phyloP scores from a whole-genome alignment of 1,140 invertebrate species.

The Drosophila lacteicornis region DNA sequence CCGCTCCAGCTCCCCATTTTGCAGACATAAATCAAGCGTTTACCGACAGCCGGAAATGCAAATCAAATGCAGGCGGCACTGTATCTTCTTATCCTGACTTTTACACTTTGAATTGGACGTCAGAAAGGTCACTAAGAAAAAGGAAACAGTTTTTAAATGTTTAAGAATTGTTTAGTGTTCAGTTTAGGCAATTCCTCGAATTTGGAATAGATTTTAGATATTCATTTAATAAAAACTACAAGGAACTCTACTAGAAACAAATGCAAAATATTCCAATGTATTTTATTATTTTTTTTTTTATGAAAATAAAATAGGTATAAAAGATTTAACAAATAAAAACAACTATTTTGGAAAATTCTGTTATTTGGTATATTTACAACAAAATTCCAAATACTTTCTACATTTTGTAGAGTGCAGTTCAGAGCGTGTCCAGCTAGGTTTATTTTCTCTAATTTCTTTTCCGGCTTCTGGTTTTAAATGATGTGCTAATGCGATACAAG shows the following conservation, averaged over 20 bases:
- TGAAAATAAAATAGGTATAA: too few species aligned
- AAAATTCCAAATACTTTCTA: conserved; percentile 44
- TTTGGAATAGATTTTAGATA: too few species aligned
- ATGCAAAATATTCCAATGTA: too few species aligned
- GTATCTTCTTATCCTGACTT: conserved; percentile 1
- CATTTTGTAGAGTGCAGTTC: conserved; percentile 16
- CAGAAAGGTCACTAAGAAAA: neutral
- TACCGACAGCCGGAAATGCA: conserved; percentile 70
- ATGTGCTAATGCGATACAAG: conserved; percentile 69
- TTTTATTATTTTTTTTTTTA: too few species aligned
- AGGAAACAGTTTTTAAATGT: neutral
- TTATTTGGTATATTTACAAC: neutral
- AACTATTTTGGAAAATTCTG: too few species aligned
- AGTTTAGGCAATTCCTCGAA: too few species aligned
- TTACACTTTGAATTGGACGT: neutral
- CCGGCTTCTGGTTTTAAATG: conserved; percentile 43
- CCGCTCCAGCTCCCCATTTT: neutral
- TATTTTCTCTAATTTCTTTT: conserved; percentile 26
- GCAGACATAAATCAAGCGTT: conserved; percentile 65
- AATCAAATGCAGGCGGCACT: conserved; percentile 54
- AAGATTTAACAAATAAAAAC: too few species aligned
- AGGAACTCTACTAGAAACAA: too few species aligned
- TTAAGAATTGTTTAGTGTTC: too few species aligned
- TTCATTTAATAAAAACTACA: too few species aligned
- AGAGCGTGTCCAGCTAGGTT: conserved; percentile 44